Evolutionary conservation across 2,113 vertebrate genomes (phyloP).

Genomic region (Dasyprocta punctata): DNA sequence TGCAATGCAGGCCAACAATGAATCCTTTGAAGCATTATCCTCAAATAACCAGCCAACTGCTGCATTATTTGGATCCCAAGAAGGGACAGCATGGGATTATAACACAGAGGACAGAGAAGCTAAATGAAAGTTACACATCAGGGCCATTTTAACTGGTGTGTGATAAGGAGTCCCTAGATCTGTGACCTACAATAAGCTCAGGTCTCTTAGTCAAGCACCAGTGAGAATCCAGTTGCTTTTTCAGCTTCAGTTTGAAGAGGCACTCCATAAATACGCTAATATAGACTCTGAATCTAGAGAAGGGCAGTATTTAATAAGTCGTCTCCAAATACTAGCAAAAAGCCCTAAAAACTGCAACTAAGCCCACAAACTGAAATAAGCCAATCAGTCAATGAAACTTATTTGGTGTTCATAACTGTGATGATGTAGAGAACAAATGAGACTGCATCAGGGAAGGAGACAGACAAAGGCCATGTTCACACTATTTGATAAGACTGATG

Average conservation of each 20-base stretch:
- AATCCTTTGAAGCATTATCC: neutral
- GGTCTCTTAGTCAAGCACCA: neutral
- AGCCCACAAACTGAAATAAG: neutral
- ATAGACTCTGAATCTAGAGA: neutral
- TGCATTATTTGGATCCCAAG: neutral
- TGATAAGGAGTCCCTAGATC: neutral
- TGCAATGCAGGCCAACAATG: neutral
- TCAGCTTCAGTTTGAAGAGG: neutral
- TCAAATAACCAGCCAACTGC: neutral
- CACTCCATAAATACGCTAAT: neutral
- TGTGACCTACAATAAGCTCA: neutral
- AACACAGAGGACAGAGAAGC: neutral
- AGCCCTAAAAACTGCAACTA: neutral
- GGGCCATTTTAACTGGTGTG: neutral
- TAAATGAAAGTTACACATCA: neutral
- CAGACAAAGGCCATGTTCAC: neutral
- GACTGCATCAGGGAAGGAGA: neutral
- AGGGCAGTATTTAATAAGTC: neutral
- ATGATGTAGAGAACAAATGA: neutral
- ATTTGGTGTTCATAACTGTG: no score
- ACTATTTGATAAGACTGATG: neutral
- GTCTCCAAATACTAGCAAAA: neutral
- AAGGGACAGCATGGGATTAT: neutral
- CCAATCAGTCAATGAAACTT: neutral
- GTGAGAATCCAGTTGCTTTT: neutral